Evolutionary conservation across 2,797 vertebrate species (phyloP), one percentile per base, ranked within the genome.

Genomic region (Anguilla pacifica): DNA sequence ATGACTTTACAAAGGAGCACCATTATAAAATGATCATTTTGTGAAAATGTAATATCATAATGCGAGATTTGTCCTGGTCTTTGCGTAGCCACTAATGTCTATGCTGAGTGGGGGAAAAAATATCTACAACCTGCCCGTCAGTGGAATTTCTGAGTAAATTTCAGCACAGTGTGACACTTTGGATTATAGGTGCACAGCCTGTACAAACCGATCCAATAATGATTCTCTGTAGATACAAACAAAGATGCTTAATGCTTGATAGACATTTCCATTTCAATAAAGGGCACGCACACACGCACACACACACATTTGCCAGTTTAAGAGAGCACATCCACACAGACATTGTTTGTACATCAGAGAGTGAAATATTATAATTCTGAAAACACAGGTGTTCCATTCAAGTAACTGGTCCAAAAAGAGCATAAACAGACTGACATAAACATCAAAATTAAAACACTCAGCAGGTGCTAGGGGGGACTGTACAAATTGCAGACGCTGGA

Each of bases 161-260:
- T 46, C 17, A n/a, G 79, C 39, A 82, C 79, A 49, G 13, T n/a
- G 46, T 51, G 79, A 51, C n/a, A 82, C 51, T 82, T 82, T 82
- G 43, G 74, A 35, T 86, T 88, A 86, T 83, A 61, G 25, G 53
- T 67, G 70, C 81, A 51, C 86, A 70, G 85, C 85, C 74, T 86
- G 85, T 87, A 61, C 82, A 83, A 77, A 64, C 83, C 43, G 77
- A 77, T 86, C 35, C 87, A 49, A 57, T 19, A 43, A 85, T 28
- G 22, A 49, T 51, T 82, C 79, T 82, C 79, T 9, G 79, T 49
- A 31, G 79, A 46, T 46, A n/a, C 43, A 82, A n/a, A n/a, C 46
- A 51, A 51, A 82, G 79, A 51, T 25, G 25, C 79, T 82, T 51
- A 51, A n/a, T n/a, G 46, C 79, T 51, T 43, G 70, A 43, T 22